Conservation (phyloP, 2,888 invertebrate genomes). For the Eupeodes luniger region DNA sequence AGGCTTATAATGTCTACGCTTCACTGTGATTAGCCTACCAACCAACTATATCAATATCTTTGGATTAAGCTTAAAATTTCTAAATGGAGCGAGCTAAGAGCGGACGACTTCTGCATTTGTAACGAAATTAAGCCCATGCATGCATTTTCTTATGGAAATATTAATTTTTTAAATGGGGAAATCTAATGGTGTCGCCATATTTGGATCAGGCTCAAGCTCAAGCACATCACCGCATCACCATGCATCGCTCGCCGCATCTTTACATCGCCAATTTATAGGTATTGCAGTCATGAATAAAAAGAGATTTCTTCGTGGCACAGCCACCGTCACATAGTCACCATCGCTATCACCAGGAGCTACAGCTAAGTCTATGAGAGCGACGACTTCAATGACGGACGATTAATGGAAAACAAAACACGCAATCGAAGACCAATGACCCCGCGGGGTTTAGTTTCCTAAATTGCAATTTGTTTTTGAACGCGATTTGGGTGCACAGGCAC, state of each 20-base stretch:
- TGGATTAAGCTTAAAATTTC: constrained; percentile 65
- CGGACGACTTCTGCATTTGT: constrained; percentile 59
- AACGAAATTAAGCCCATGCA: constrained; percentile 19
- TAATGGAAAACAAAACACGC: constrained; percentile 5
- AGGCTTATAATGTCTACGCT: constrained; percentile 55
- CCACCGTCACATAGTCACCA: neutral
- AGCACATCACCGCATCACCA: neutral
- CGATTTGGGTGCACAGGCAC: constrained; percentile 46
- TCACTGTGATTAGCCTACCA: constrained; percentile 42
- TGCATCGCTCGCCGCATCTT: neutral
- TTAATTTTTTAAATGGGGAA: constrained; percentile 64
- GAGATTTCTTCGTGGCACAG: constrained; percentile 20
- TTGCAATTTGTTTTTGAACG: constrained; percentile 57
- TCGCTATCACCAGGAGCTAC: too few relatives aligned
- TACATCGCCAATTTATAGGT: constrained; percentile 6
- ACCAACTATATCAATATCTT: constrained; percentile 23
- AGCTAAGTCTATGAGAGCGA: constrained; percentile 2
- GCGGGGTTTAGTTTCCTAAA: constrained; percentile 44
- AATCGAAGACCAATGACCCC: constrained; percentile 27
- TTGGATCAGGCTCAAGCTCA: constrained; percentile 35
- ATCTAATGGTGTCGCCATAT: constrained; percentile 58
- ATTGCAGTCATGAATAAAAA: constrained; percentile 24
- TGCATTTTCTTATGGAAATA: constrained; percentile 52
- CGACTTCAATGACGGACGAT: constrained; percentile 2
- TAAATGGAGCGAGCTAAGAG: constrained; percentile 44